A percentile compares a stretch with the other conserved stretches of the same genome.
Evolutionary conservation across 2,888 invertebrate species (phyloP).

Genomic region (Metallyticus violacea): DNA sequence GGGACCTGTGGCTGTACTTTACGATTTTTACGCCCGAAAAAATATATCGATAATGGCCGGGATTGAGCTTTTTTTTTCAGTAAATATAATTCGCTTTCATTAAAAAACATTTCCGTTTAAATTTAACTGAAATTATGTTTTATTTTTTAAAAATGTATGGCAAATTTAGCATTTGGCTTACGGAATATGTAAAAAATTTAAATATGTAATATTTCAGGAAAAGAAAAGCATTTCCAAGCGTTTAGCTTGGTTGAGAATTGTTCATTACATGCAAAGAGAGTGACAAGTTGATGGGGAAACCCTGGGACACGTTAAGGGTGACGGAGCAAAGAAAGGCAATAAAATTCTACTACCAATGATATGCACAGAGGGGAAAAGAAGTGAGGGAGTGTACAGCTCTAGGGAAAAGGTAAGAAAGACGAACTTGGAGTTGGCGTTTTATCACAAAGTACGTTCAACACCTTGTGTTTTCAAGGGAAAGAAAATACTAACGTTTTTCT

Average conservation of each 20-base stretch:
- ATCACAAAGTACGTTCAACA: neutral
- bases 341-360: neutral
- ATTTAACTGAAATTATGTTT: too few relatives aligned
- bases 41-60: too few relatives aligned
- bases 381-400: neutral
- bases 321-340: neutral
- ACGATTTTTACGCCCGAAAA: too few relatives aligned
- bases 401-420: neutral
- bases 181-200: too few relatives aligned
- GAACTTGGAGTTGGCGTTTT: neutral
- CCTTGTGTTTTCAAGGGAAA: neutral
- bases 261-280: neutral
- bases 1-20: too few relatives aligned
- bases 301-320: neutral
- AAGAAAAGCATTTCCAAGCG: too few relatives aligned
- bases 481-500: neutral
- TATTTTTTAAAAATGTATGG: too few relatives aligned
- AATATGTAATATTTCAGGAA: too few relatives aligned
- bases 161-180: too few relatives aligned
- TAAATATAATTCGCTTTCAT: too few relatives aligned
- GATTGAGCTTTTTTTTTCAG: too few relatives aligned
- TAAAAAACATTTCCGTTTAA: too few relatives aligned
- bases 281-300: neutral
- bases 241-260: neutral
- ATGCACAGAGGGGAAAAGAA: neutral